Conservation (phyloP, 2,113 vertebrate species). For the Centropristis striata region DNA sequence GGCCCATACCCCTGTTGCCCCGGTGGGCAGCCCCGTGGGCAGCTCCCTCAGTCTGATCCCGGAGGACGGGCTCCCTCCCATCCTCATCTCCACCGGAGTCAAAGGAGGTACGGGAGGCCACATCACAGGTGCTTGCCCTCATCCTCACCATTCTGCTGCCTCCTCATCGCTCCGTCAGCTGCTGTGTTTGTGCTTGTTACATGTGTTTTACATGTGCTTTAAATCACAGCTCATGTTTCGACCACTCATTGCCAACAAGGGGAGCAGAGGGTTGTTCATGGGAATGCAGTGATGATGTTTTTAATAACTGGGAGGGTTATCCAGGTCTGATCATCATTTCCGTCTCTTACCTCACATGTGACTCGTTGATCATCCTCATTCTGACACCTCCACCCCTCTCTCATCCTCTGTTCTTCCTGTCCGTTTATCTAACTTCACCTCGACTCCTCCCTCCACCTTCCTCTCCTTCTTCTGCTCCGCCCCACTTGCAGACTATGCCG, state of each 20-base stretch:
- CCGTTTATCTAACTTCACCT: neutral
- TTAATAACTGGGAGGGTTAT: neutral
- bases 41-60: slow-evolving; percentile 97
- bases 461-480: neutral
- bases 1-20: slow-evolving; percentile 84
- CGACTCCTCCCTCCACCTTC: slow-evolving; percentile 12
- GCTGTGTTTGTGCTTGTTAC: slow-evolving; percentile 48
- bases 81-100: slow-evolving; percentile 98
- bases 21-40: slow-evolving; percentile 94
- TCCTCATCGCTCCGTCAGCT: slow-evolving; percentile 63
- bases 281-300: slow-evolving; percentile 22
- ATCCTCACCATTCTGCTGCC: slow-evolving; percentile 80
- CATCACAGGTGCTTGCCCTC: slow-evolving; percentile 87
- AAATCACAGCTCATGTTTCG: slow-evolving; percentile 53
- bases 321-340: slow-evolving; percentile 12
- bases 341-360: neutral
- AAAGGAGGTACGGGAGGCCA: slow-evolving; percentile 96
- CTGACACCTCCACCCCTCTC: slow-evolving; percentile 18
- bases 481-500: slow-evolving; percentile 91
- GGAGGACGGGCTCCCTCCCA: slow-evolving; percentile 98
- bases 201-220: slow-evolving; percentile 46
- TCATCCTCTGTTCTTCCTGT: slow-evolving; percentile 12
- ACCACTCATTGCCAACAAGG: slow-evolving; percentile 45
- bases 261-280: neutral
- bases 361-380: slow-evolving; percentile 33